phyloP scores from a whole-genome alignment of 2,113 vertebrate species.

The Fregetta grallaria region DNA sequence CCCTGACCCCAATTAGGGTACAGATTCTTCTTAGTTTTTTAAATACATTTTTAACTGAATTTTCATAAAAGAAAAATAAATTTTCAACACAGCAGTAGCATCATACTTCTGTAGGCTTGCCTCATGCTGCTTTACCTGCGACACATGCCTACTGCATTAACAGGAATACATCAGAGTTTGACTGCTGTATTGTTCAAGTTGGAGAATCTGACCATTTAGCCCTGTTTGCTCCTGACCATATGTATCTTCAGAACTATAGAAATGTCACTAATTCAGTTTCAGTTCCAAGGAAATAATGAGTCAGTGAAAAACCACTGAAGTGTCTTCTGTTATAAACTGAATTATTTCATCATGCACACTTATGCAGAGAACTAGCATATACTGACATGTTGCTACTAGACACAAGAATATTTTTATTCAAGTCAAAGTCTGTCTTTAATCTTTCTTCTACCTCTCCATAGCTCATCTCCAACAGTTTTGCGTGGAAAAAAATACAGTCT shows the following conservation, averaged over 20 bases:
- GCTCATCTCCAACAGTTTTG: not conserved
- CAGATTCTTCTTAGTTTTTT: not conserved
- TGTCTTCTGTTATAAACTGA: not conserved
- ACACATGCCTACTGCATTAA: not conserved
- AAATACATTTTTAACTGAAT: not conserved
- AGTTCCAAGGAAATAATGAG: not conserved
- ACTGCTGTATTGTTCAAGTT: not conserved
- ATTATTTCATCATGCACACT: not conserved
- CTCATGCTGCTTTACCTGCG: not conserved
- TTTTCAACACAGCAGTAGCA: not conserved
- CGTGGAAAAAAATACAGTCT: not conserved
- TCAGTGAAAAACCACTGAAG: not conserved
- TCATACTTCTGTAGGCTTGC: not conserved
- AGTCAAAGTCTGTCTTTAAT: not conserved
- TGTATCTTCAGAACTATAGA: not conserved
- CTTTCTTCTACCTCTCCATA: not conserved
- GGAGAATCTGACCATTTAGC: not conserved
- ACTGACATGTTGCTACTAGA: not conserved
- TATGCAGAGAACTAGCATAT: not conserved
- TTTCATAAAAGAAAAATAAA: not conserved
- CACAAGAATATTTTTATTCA: not conserved
- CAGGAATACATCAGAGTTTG: not conserved
- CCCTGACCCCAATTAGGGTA: fast-evolving
- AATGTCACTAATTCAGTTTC: not conserved
- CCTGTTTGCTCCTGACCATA: not conserved